phyloP scores from a whole-genome alignment of 1,140 invertebrate genomes.

The Platyscapa corneri region DNA sequence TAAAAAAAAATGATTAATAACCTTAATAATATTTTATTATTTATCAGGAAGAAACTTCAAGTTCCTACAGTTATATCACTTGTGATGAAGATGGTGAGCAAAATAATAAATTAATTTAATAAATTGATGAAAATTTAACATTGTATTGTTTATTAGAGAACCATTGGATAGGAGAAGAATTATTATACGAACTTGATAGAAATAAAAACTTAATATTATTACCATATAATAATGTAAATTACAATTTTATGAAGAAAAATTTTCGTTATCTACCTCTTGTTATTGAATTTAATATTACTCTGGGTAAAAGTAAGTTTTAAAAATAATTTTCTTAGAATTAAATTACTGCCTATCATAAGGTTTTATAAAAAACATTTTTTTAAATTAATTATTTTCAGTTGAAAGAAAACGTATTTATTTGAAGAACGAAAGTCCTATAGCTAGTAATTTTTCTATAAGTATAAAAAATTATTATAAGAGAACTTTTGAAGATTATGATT shows the following conservation, averaged over 20 bases:
- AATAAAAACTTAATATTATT: not conserved
- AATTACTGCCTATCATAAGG: not conserved
- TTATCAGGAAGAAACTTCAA: not conserved
- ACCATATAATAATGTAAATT: constrained; percentile 25
- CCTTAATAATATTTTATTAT: not conserved
- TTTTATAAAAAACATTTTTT: not conserved
- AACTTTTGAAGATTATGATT: not conserved
- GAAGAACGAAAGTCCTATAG: constrained; percentile 33
- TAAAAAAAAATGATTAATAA: not conserved
- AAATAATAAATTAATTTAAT: not conserved
- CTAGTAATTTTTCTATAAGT: constrained; percentile 35
- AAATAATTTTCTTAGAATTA: not conserved
- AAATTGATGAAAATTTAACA: not conserved
- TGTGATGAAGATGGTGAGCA: not conserved
- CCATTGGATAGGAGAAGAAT: not conserved
- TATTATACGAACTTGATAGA: not conserved
- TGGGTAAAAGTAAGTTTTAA: constrained; percentile 20
- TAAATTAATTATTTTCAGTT: constrained; percentile 7
- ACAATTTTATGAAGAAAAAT: constrained; percentile 10
- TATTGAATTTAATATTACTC: constrained; percentile 32
- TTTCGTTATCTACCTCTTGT: constrained; percentile 38
- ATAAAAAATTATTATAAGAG: constrained; percentile 26
- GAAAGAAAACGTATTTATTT: constrained; percentile 20
- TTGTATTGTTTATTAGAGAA: not conserved
- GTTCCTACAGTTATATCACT: not conserved